Evolutionary conservation across 2,888 invertebrate genomes (phyloP), one percentile per base, ranked within the genome.

Genomic region (Hypsopygia costalis): DNA sequence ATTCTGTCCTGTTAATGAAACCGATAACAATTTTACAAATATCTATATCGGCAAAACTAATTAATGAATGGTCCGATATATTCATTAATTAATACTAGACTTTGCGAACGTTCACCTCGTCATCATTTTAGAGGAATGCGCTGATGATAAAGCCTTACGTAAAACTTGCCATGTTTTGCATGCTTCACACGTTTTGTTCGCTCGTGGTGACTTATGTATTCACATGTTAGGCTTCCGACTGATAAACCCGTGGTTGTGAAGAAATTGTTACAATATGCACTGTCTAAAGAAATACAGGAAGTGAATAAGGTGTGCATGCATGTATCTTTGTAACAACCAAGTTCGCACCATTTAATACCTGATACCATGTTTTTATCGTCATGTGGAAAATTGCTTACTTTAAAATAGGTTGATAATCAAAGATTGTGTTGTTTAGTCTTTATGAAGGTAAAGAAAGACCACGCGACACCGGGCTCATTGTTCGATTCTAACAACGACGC

Each of bases 381-480:
- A 16, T 16, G 16, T 16, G 16, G 4, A 16, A 16, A 16, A 16
- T 16, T 16, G 16, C 16, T 16, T 16, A 16, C 16, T 16, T 16
- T 16, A 16, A 2, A n/a, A 16, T 16, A 3, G 16, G 16, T 16
- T 4, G 16, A 3, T 16, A n/a, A 16, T 16, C 16, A 16, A n/a
- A n/a, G n/a, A n/a, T n/a, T n/a, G 16, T 4, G 16, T 4, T 11
- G 20, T 69, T 73, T 66, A 70, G 70, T 78, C 69, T 70, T 16
- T 67, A 68, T 58, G 51, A 58, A 65, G 62, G 67, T 67, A 67
- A 71, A 3, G 61, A n/a, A 21, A 3, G 61, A 74, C 69, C 68
- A 78, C 71, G 71, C 71, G 73, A 81, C 79, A 79, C 78, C 75
- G 60, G 50, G 63, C 69, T 70, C 70, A 85, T 87, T 86, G 85